A percentile compares a stretch with the other conserved stretches of the same genome.
Evolutionary conservation across 2,888 invertebrate species (phyloP).

Genomic region (Zootermopsis nevadensis): DNA sequence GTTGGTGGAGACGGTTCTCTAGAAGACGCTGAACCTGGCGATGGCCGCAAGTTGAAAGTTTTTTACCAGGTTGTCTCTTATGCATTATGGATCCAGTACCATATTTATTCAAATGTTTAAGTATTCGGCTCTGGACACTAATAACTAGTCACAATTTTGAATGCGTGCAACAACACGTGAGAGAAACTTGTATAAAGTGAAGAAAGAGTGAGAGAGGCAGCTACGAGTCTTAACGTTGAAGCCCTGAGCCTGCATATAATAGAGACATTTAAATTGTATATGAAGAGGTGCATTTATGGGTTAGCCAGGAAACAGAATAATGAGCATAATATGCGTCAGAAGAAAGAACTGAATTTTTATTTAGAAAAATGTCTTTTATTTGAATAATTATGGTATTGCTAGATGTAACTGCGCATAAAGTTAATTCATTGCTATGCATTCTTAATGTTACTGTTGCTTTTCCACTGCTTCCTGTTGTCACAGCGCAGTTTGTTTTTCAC

Average conservation of each 20-base stretch:
- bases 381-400: neutral
- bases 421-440: neutral
- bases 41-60: too few relatives aligned
- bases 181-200: neutral
- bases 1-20: constrained; percentile 44
- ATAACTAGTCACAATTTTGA: neutral
- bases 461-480: neutral
- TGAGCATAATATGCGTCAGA: neutral
- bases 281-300: neutral
- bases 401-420: neutral
- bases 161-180: neutral
- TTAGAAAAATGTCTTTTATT: neutral
- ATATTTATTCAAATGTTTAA: neutral
- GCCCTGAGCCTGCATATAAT: neutral
- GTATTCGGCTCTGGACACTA: neutral
- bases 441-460: neutral
- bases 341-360: neutral
- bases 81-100: too few relatives aligned
- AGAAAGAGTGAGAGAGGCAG: neutral
- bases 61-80: too few relatives aligned
- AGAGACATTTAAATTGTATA: neutral
- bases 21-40: neutral
- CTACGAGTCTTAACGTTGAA: neutral
- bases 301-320: neutral
- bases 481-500: neutral